Evolutionary conservation across 1,140 invertebrate genomes (phyloP), one percentile per base, ranked within the genome.

Genomic region (Popillia japonica): DNA sequence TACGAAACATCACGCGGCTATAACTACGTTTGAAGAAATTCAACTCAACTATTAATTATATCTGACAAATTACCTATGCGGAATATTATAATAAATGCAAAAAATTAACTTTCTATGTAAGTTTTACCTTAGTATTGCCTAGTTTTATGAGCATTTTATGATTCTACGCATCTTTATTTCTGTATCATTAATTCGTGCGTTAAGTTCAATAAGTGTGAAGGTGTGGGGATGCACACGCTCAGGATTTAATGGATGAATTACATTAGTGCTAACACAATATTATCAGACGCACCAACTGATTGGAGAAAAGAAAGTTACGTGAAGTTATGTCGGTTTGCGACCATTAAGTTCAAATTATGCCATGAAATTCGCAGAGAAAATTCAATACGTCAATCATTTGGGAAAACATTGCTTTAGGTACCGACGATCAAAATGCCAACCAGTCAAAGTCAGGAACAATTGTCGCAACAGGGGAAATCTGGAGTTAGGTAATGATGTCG

Each of bases 1-100:
- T 23, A 48, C 61, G 23, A 68, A 68, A 68, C 27, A 68, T 68
- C 20, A 68, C 61, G 61, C 20, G 61, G 17, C 61, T 68, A 68
- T 27, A 27, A 68, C 20, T 68, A n/a, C 14, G 48, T 55, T 17
- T 55, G 14, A 55, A 55, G 17, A 55, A 55, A 55, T 55, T 3
- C 14, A 6, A 55, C 6, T 17, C 7, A 17, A 14, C 17, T 55
- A n/a, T 55, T 17, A 68, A 27, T 68, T 34, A 27, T 68, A 10
- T 17, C 11, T 6, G 22, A 68, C 22, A 27, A 68, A 68, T 68
- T 68, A n/a, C n/a, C n/a, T n/a, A 68, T 68, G 61, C 22, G 61
- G 27, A 27, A 68, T 27, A 68, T 68, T 22, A n/a, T n/a, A 68
- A 68, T 68, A 68, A 68, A 22, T 22, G 23, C 61, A 8, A 34